phyloP scores from a whole-genome alignment of 2,797 vertebrate species.

The Oreochromis grahami region DNA sequence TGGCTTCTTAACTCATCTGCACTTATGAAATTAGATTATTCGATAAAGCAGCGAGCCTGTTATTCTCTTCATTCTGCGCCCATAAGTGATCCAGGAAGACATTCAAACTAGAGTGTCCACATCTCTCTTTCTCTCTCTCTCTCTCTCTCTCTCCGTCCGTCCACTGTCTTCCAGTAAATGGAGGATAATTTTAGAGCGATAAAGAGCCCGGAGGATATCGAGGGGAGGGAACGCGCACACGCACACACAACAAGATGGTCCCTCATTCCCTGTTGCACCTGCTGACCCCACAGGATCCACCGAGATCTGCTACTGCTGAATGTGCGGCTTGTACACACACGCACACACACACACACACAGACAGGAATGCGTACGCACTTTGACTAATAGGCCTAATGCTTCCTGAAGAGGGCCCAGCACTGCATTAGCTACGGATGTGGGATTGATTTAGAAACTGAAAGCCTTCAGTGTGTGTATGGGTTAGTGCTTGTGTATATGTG shows the following conservation, averaged over 20 bases:
- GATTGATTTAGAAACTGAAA: constrained; percentile 97
- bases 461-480: constrained; percentile 58
- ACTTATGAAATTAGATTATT: constrained; percentile 25
- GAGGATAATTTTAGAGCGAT: constrained; percentile 75
- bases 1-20: constrained; percentile 7
- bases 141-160: constrained; percentile 36
- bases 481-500: background rate
- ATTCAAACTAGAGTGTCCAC: constrained; percentile 58
- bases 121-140: constrained; percentile 47
- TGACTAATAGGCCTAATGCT: constrained; percentile 97
- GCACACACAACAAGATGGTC: constrained; percentile 54
- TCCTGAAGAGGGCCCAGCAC: constrained; percentile 95
- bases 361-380: constrained; percentile 76
- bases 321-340: constrained; percentile 50
- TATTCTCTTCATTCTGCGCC: constrained; percentile 23
- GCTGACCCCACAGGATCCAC: constrained; percentile 74
- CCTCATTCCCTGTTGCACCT: constrained; percentile 69
- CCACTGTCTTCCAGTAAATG: constrained; percentile 73
- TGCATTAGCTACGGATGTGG: constrained; percentile 95
- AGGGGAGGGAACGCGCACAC: constrained; percentile 35
- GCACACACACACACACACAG: constrained; percentile 21
- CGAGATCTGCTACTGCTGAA: constrained; percentile 71
- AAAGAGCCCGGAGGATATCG: constrained; percentile 66
- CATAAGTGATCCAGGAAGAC: constrained; percentile 65
- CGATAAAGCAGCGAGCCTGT: constrained; percentile 6